Conservation (phyloP, 2,888 invertebrate genomes). For the Drepana falcataria region DNA sequence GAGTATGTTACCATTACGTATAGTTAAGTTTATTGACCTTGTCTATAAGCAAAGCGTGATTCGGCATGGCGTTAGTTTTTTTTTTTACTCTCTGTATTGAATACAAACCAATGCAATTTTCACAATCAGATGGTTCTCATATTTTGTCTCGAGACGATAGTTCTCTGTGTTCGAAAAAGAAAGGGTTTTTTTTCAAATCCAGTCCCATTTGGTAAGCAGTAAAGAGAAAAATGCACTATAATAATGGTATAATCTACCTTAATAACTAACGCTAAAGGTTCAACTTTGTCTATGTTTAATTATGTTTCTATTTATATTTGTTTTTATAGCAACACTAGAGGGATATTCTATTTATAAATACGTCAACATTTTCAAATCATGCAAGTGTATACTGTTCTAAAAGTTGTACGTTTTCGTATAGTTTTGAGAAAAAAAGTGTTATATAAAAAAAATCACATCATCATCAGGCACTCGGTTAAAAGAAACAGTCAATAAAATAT, state of each 20-base stretch:
- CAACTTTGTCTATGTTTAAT: not conserved
- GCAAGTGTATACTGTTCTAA: not conserved
- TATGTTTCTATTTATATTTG: not conserved
- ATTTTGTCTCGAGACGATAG: constrained; percentile 97
- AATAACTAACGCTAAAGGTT: not conserved
- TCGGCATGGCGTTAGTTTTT: constrained; percentile 38
- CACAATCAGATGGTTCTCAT: constrained; percentile 98
- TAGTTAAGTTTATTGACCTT: constrained; percentile 31
- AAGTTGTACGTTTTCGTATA: not conserved
- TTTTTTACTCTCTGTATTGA: constrained; percentile 33
- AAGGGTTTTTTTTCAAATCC: constrained; percentile 46
- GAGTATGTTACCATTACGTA: constrained; percentile 8
- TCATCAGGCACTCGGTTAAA: not conserved
- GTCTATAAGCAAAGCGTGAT: constrained; percentile 53
- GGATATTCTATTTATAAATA: not conserved
- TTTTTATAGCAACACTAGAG: not conserved
- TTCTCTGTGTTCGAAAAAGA: constrained; percentile 85
- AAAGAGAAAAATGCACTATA: constrained; percentile 73
- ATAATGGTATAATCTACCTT: constrained; percentile 39
- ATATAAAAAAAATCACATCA: not conserved
- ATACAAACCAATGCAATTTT: constrained; percentile 96
- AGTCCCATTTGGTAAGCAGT: constrained; percentile 72
- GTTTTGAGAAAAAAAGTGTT: not conserved
- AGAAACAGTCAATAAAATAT: not conserved
- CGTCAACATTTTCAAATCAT: not conserved